These are phyloP conservation scores for Capitulum mitella DNA, from an alignment of 2,888 invertebrate species.

Conservation along the genomic window DNA sequence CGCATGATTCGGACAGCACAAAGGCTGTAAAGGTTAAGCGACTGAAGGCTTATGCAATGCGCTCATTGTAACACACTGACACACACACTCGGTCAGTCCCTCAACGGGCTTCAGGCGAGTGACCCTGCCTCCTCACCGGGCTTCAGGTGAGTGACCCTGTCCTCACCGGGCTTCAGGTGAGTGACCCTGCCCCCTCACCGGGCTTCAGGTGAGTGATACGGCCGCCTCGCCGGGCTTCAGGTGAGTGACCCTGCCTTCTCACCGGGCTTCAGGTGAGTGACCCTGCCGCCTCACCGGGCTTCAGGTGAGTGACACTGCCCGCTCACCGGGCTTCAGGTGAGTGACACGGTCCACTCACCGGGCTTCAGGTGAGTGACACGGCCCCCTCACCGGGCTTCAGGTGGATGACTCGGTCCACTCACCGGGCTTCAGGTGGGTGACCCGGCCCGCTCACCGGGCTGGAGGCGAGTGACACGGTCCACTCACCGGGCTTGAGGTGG, in stretches of 20 bases:
- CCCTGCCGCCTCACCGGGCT: slow-evolving; percentile 44
- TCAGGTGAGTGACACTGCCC: neutral
- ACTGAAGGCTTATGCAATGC: too few relatives aligned
- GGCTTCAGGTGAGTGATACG: too few relatives aligned
- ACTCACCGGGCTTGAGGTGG: slow-evolving; percentile 50
- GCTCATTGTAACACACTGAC: too few relatives aligned
- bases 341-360: slow-evolving; percentile 45
- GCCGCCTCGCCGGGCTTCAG: neutral
- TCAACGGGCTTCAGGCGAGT: too few relatives aligned
- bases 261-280: slow-evolving; percentile 51
- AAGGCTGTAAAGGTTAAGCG: too few relatives aligned
- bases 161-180: too few relatives aligned
- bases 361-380: slow-evolving; percentile 43
- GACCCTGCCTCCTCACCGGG: too few relatives aligned
- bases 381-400: slow-evolving; percentile 49
- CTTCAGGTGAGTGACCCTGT: too few relatives aligned
- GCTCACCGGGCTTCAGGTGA: slow-evolving; percentile 49
- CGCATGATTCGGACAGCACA: too few relatives aligned
- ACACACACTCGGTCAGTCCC: too few relatives aligned
- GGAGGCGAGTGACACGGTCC: slow-evolving; percentile 43
- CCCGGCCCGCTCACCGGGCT: slow-evolving; percentile 48
- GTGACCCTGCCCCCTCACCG: too few relatives aligned
- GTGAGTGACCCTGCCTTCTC: neutral
- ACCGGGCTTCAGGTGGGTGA: slow-evolving; percentile 51
- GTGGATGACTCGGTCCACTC: slow-evolving; percentile 43